A percentile compares a stretch with the other conserved stretches of the same genome.
phyloP scores from a whole-genome alignment of 92 coral and sea anemone genomes.

The Zoanthus gigantus region DNA sequence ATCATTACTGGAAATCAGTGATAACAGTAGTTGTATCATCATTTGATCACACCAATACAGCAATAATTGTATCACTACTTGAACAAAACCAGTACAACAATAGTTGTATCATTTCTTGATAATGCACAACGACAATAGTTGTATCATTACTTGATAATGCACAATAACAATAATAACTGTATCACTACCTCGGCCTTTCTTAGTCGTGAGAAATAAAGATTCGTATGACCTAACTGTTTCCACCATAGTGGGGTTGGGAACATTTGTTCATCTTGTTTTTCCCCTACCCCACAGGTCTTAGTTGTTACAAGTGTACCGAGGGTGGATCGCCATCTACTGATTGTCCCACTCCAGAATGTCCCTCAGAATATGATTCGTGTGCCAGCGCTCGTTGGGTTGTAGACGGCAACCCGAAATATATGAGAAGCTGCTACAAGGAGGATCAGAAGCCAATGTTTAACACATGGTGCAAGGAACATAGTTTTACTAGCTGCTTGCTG shows the following conservation, averaged over 20 bases:
- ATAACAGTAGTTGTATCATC: too few relatives aligned
- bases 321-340: slow-evolving; percentile 15
- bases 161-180: too few relatives aligned
- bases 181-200: too few relatives aligned
- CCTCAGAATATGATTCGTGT: neutral
- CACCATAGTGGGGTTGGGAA: neutral
- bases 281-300: slow-evolving; percentile 5
- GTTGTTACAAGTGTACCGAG: slow-evolving; percentile 34
- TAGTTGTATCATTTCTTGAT: too few relatives aligned
- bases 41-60: too few relatives aligned
- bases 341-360: slow-evolving; percentile 26
- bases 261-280: neutral
- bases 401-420: neutral
- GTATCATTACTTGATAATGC: too few relatives aligned
- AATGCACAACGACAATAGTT: too few relatives aligned
- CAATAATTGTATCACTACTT: too few relatives aligned
- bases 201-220: too few relatives aligned
- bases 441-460: neutral
- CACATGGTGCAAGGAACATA: neutral
- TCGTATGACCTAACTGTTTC: too few relatives aligned
- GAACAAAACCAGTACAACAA: too few relatives aligned
- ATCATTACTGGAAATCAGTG: too few relatives aligned
- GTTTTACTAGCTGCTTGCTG: slow-evolving; percentile 2
- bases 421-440: slow-evolving; percentile 19
- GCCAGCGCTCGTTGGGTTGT: slow-evolving; percentile 34